phyloP scores from a whole-genome alignment of 2,888 invertebrate genomes.

The Chloroclysta siterata region DNA sequence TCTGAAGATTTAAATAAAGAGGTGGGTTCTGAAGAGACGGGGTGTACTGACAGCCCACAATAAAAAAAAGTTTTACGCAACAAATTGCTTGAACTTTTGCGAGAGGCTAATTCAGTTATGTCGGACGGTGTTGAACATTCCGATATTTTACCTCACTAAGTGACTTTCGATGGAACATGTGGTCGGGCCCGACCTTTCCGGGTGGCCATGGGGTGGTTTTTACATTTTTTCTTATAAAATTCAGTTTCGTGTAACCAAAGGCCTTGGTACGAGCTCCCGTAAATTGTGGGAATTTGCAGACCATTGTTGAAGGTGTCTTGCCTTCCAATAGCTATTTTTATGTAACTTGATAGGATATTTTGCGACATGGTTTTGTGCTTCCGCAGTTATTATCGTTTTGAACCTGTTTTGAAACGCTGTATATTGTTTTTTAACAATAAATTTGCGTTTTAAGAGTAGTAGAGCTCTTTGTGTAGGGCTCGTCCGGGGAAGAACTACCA shows the following conservation, averaged over 20 bases:
- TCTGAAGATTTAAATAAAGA: too few species aligned
- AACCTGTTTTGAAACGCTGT: too few species aligned
- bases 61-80: slow-evolving; percentile 12
- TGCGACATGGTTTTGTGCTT: background rate
- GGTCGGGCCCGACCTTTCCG: slow-evolving; percentile 62
- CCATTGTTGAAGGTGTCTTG: slow-evolving; percentile 21
- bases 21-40: too few species aligned
- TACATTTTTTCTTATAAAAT: slow-evolving; percentile 70
- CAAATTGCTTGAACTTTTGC: slow-evolving; percentile 22
- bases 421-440: too few species aligned
- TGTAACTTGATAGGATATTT: background rate
- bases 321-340: slow-evolving; percentile 8
- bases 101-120: slow-evolving; percentile 43
- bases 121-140: slow-evolving; percentile 52
- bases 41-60: background rate
- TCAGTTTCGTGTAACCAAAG: slow-evolving; percentile 52
- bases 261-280: slow-evolving; percentile 46
- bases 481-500: too few species aligned
- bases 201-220: slow-evolving; percentile 67
- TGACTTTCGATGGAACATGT: slow-evolving; percentile 79
- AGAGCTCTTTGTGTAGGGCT: too few species aligned
- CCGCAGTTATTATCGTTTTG: background rate
- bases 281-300: slow-evolving; percentile 47
- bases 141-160: slow-evolving; percentile 65
- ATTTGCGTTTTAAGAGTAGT: too few species aligned